Evolutionary conservation across 2,113 vertebrate genomes (phyloP).

Genomic region (Mirounga angustirostris): DNA sequence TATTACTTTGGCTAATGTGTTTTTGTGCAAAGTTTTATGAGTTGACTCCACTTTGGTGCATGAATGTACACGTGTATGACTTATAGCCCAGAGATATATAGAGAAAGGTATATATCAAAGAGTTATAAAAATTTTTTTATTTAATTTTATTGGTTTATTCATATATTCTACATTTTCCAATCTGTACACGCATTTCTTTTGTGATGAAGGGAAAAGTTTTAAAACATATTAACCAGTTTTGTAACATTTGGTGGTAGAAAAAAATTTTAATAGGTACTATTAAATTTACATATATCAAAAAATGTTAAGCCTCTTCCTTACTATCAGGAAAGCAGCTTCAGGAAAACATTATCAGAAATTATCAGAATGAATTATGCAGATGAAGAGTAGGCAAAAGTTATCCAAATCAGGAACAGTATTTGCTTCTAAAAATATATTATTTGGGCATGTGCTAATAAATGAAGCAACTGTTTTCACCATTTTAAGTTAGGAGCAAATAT

Average conservation of each 20-base stretch:
- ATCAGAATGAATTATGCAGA: slow-evolving; percentile 23
- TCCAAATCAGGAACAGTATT: slow-evolving; percentile 9
- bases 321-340: neutral
- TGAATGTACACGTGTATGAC: neutral
- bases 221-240: slow-evolving; percentile 23
- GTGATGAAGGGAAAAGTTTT: slow-evolving; percentile 13
- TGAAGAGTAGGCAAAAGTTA: slow-evolving; percentile 1
- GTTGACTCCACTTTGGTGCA: neutral
- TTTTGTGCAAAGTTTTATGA: slow-evolving; percentile 31
- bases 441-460: slow-evolving; percentile 13
- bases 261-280: neutral
- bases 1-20: neutral
- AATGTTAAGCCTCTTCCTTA: neutral
- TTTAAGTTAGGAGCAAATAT: slow-evolving; percentile 15
- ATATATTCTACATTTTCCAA: slow-evolving; percentile 23
- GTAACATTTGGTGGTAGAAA: neutral
- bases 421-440: slow-evolving; percentile 29
- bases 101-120: neutral
- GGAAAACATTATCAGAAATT: slow-evolving; percentile 23
- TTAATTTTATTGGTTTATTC: neutral
- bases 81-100: neutral
- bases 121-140: neutral
- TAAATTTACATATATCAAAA: neutral
- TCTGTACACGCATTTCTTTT: neutral
- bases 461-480: slow-evolving; percentile 31